These are phyloP conservation scores for Spodoptera exigua DNA, from an alignment of 2,888 invertebrate species.

Conservation along the genomic window DNA sequence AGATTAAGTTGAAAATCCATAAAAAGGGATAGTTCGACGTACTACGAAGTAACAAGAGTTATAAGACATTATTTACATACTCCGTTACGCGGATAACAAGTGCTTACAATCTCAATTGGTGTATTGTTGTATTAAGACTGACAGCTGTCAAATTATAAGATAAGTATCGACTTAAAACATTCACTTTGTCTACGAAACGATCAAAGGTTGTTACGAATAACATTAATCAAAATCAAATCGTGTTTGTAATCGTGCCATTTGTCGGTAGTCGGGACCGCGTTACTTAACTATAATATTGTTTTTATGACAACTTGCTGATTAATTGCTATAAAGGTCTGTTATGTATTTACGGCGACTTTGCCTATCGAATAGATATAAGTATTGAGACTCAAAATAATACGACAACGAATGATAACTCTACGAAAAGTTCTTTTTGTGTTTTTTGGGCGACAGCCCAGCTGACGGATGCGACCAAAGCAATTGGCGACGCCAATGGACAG, in stretches of 20 bases:
- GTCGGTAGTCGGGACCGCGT: conserved; percentile 41
- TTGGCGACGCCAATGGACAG: too few species aligned
- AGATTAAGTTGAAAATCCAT: too few species aligned
- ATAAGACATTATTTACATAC: conserved; percentile 35
- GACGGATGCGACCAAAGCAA: too few species aligned
- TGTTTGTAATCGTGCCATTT: conserved; percentile 44
- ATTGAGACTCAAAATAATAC: too few species aligned
- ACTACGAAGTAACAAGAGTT: conserved; percentile 19
- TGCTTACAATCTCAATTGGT: conserved; percentile 57
- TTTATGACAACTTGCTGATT: conserved; percentile 29
- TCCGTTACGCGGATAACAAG: conserved; percentile 51
- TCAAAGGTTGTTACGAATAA: conserved; percentile 45
- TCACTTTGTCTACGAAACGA: conserved; percentile 47
- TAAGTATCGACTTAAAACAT: conserved; percentile 58
- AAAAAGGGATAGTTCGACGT: too few species aligned
- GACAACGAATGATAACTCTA: too few species aligned
- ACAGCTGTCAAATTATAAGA: conserved; percentile 66
- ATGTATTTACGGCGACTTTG: too few species aligned
- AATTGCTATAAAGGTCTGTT: conserved; percentile 6
- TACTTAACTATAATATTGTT: conserved; percentile 18
- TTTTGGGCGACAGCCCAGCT: too few species aligned
- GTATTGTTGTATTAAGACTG: conserved; percentile 62
- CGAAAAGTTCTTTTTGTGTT: too few species aligned
- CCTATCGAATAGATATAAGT: too few species aligned
- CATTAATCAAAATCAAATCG: conserved; percentile 57